These are phyloP conservation scores for Pithys albifrons DNA, from an alignment of 2,113 vertebrate species.

Conservation along the genomic window DNA sequence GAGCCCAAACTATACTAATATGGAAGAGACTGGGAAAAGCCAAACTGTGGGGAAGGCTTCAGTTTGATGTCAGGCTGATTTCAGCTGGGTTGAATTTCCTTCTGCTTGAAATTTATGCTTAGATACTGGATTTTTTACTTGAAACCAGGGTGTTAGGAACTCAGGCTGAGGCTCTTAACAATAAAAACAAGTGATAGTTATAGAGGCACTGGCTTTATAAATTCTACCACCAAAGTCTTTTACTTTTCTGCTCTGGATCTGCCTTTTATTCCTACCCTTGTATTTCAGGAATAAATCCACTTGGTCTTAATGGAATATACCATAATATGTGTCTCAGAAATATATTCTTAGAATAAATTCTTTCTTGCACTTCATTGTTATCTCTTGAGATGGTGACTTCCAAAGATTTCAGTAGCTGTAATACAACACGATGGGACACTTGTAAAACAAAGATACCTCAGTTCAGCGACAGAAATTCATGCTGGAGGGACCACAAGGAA, in stretches of 20 bases:
- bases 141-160: neutral
- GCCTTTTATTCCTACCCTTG: neutral
- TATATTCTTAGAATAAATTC: neutral
- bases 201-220: neutral
- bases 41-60: neutral
- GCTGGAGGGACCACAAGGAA: neutral
- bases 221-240: neutral
- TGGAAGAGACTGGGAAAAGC: neutral
- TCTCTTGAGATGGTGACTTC: neutral
- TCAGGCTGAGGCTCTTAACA: neutral
- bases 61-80: neutral
- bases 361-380: neutral
- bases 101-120: neutral
- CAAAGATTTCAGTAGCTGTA: neutral
- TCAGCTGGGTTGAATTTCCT: neutral
- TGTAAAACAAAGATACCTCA: neutral
- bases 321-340: neutral
- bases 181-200: neutral
- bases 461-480: neutral
- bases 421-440: neutral
- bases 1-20: neutral
- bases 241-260: neutral
- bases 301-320: neutral
- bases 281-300: neutral
- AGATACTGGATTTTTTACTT: neutral